These are phyloP conservation scores for Streptopelia turtur DNA, from an alignment of 2,797 vertebrate genomes.

Conservation along the genomic window DNA sequence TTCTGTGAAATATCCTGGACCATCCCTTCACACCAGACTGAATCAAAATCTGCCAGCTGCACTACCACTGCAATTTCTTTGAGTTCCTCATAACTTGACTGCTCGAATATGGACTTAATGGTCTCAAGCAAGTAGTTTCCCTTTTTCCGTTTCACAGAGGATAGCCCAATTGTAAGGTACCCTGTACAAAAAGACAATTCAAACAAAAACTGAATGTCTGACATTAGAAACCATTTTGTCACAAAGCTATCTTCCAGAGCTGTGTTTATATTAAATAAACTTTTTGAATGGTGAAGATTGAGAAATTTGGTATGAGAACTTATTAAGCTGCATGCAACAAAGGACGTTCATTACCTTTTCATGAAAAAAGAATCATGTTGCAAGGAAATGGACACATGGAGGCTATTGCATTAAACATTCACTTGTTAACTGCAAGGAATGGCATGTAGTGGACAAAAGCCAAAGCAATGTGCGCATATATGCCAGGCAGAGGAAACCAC, in stretches of 20 bases:
- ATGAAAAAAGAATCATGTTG: neutral
- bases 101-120: slow-evolving; percentile 98
- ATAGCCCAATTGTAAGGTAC: slow-evolving; percentile 93
- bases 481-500: neutral
- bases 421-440: neutral
- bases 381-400: neutral
- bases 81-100: slow-evolving; percentile 97
- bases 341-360: neutral
- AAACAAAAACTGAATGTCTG: neutral
- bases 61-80: slow-evolving; percentile 97
- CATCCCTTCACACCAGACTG: slow-evolving; percentile 90
- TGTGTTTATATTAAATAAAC: neutral
- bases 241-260: neutral
- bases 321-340: neutral
- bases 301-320: neutral
- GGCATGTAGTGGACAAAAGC: neutral
- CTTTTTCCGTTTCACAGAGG: slow-evolving; percentile 93
- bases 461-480: neutral
- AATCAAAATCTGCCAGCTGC: slow-evolving; percentile 94
- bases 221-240: neutral
- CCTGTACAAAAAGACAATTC: slow-evolving; percentile 78
- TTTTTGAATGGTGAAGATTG: neutral
- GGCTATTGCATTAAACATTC: neutral
- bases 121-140: slow-evolving; percentile 97
- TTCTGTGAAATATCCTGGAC: slow-evolving; percentile 94